Conservation (phyloP, 2,113 vertebrate species). For the Leucosticte australis region DNA sequence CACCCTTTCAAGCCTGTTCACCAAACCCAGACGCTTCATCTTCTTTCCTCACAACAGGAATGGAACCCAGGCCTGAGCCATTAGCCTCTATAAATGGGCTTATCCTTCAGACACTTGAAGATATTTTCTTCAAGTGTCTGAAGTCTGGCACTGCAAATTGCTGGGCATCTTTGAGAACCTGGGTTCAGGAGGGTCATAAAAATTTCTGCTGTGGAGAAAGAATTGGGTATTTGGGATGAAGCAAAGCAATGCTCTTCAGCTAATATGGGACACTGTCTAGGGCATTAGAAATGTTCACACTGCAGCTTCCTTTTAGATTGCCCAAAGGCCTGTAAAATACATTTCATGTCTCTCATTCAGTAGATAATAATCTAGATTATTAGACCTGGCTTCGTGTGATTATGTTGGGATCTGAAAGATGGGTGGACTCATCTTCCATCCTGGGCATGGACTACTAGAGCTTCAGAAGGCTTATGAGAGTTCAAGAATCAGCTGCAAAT, state of each 20-base stretch:
- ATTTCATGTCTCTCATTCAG: not conserved
- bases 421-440: not conserved
- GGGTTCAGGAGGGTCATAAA: not conserved
- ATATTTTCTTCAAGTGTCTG: not conserved
- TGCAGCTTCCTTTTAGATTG: not conserved
- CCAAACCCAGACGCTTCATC: not conserved
- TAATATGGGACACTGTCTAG: not conserved
- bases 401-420: not conserved
- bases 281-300: not conserved
- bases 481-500: not conserved
- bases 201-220: not conserved
- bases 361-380: not conserved
- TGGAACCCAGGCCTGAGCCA: not conserved
- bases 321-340: not conserved
- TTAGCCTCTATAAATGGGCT: not conserved
- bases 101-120: no score
- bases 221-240: not conserved
- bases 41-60: not conserved
- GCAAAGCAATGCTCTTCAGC: not conserved
- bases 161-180: not conserved
- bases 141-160: not conserved
- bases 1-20: fast-evolving
- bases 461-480: not conserved
- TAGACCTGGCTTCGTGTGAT: not conserved
- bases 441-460: not conserved